Evolutionary conservation across 2,113 vertebrate genomes (phyloP), one percentile per base, ranked within the genome.

Genomic region (Vidua macroura): DNA sequence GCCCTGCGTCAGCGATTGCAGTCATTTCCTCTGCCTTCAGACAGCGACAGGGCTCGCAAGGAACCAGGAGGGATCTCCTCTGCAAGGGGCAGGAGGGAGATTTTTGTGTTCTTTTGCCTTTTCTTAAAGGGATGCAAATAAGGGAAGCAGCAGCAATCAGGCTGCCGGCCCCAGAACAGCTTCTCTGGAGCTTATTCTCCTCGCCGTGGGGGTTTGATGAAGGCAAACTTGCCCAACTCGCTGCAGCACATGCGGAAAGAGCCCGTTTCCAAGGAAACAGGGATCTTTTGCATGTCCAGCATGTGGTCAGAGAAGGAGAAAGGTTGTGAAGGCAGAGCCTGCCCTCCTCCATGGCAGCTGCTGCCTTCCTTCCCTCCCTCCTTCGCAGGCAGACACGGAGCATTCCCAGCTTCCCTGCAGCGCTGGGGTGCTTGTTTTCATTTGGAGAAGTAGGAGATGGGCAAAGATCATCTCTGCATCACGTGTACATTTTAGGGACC

Each of bases 191-290:
- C 96, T 97, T 85, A 94, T 97, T 98, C 97, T 95, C 88, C 91
- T 97, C 97, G 75, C 97, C 75, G 16, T 86, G 95, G 98, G 98
- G 96, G 97, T 97, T 52, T 98, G 98, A 98, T 98, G 97, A 97
- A 97, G 97, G 96, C 97, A 97, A 97, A 97, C 93, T 97, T 97
- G 85, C 97, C 96, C 48, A 46, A 77, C 87, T 95, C 70, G 14
- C 76, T 83, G 97, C 96, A 95, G 97, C 95, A 97, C 97, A 93
- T 95, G 97, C 68, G 87, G 96, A 85, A 96, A 93, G 95, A 97
- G 92, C 96, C 67, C 8, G 97, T 98, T 98, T 97, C 98, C 97
- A 98, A 96, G 98, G 98, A 96, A 97, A 98, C 97, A 7, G 86
- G 62, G 86, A 93, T 89, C 64, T 94, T 97, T 92, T 97, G 95